These are phyloP conservation scores for Bradypus variegatus DNA, from an alignment of 2,797 vertebrate genomes.

Conservation along the genomic window DNA sequence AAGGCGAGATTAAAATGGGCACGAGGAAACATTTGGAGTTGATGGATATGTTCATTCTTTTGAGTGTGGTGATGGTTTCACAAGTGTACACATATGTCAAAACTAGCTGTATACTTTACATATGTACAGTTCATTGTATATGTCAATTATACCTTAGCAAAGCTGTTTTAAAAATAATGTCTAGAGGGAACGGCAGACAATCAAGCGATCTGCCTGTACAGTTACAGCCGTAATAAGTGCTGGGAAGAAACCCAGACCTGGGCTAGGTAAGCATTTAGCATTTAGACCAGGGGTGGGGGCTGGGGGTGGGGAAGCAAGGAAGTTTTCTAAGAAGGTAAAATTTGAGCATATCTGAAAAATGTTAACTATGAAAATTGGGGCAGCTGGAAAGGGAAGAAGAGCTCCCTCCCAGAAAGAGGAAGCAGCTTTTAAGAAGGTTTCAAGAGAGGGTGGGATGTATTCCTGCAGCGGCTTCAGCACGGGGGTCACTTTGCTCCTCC, in stretches of 20 bases:
- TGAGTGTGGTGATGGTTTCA: not conserved
- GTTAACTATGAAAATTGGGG: not conserved
- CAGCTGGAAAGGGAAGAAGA: not conserved
- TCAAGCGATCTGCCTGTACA: not conserved
- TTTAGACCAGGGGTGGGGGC: no score
- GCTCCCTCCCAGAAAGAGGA: not conserved
- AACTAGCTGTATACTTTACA: not conserved
- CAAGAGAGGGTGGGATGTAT: no score
- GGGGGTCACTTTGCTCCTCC: not conserved
- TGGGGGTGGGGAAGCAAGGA: not conserved
- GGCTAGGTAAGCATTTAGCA: not conserved
- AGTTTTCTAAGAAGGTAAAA: not conserved
- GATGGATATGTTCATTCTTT: not conserved
- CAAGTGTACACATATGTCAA: not conserved
- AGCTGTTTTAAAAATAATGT: not conserved
- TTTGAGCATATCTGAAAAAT: not conserved
- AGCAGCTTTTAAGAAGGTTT: not conserved
- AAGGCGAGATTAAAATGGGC: not conserved
- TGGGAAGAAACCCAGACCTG: not conserved
- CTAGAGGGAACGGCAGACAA: not conserved
- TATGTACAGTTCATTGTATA: not conserved
- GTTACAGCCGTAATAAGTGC: not conserved
- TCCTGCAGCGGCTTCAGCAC: not conserved
- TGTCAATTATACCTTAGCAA: not conserved
- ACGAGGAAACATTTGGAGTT: not conserved